phyloP scores from a whole-genome alignment of 1,140 invertebrate species.

The Apocrypta bakeri region DNA sequence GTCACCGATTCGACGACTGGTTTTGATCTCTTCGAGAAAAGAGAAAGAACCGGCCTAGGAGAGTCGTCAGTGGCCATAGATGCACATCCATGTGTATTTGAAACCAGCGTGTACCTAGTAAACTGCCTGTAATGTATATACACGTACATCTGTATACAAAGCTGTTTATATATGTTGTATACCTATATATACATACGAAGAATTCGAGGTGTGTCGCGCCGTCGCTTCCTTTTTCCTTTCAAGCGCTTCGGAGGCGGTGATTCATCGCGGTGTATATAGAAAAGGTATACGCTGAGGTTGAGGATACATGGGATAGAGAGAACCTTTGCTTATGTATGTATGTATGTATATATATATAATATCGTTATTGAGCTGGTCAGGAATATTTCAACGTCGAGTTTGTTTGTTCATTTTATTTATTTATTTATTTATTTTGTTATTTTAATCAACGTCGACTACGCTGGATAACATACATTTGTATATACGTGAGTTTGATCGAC shows the following conservation, averaged over 20 bases:
- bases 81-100: background rate
- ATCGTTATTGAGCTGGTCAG: too few species aligned
- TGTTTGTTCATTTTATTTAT: too few species aligned
- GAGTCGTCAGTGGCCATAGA: background rate
- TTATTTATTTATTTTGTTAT: too few species aligned
- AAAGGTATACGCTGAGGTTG: background rate
- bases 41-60: background rate
- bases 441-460: too few species aligned
- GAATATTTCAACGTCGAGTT: too few species aligned
- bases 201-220: conserved; percentile 20
- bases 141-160: too few species aligned
- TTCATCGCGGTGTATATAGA: background rate
- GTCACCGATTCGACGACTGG: background rate
- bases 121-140: background rate
- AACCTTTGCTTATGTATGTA: too few species aligned
- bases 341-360: too few species aligned
- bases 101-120: background rate
- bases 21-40: background rate
- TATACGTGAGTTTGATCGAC: too few species aligned
- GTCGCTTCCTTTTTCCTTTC: conserved; percentile 7
- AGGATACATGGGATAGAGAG: too few species aligned
- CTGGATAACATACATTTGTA: too few species aligned
- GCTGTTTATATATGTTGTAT: too few species aligned
- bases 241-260: background rate
- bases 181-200: conserved; percentile 8